A percentile compares a stretch with the other conserved stretches of the same genome.
These are phyloP conservation scores for Passer domesticus DNA, from an alignment of 2,113 vertebrate species.

Conservation along the genomic window DNA sequence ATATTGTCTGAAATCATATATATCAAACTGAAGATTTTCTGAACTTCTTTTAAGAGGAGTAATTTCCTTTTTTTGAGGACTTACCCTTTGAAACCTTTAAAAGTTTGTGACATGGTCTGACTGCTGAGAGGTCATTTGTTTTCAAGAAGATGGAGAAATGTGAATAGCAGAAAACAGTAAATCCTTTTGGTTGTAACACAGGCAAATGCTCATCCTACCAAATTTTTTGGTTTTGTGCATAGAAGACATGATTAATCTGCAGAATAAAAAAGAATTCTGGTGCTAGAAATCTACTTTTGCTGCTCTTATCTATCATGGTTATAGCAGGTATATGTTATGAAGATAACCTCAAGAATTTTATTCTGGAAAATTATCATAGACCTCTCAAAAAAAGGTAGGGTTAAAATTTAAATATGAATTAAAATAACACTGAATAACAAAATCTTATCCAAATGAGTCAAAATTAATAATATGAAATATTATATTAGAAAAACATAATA, in stretches of 20 bases:
- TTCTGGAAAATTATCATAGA: background rate
- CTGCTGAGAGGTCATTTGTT: background rate
- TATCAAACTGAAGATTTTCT: background rate
- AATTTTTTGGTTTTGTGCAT: fast-evolving
- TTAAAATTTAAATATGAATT: background rate
- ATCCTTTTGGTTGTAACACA: background rate
- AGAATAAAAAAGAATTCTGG: background rate
- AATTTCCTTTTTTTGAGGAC: background rate
- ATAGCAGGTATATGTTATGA: background rate
- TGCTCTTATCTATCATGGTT: background rate
- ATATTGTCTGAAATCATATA: background rate
- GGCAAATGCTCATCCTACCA: fast-evolving
- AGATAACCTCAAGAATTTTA: background rate
- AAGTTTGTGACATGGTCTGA: background rate
- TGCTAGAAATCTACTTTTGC: background rate
- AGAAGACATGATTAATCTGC: background rate
- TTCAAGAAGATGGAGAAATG: background rate
- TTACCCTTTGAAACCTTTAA: background rate
- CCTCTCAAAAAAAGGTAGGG: background rate
- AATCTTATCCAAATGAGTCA: background rate
- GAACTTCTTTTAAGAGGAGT: background rate
- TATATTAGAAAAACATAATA: background rate
- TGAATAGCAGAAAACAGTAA: background rate
- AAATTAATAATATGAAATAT: background rate
- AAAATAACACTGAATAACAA: background rate